Evolutionary conservation across 2,797 vertebrate genomes (phyloP), one percentile per base, ranked within the genome.

Genomic region (Pipistrellus pipistrellus): DNA sequence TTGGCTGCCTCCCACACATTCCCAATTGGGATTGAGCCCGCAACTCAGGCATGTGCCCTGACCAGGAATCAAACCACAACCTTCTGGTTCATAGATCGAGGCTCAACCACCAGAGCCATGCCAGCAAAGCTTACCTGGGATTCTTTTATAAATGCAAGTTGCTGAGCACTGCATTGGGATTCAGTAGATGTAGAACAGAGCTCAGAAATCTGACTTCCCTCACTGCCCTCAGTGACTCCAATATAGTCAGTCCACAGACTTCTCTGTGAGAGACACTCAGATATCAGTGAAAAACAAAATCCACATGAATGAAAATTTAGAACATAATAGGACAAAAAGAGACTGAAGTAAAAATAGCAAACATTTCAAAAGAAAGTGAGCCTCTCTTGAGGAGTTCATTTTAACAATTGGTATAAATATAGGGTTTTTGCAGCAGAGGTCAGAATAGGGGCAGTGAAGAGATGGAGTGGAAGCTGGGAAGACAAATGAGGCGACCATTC

Each of bases 361-460:
- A 69, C 6, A 86, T 80, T 91, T 68, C 35, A 13, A 80, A 80
- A 77, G 55, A 78, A 76, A 92, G 32, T n/a, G 38, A 90, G 32
- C 8, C 46, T 62, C 18, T 44, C 11, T 44, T 38, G 20, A 76
- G 44, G 41, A 44, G 44, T 53, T 71, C 21, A 18, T 27, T 14
- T 17, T 84, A 80, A 69, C 6, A 18, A 1, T 8, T 25, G 71
- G 32, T 25, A 2, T 51, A 27, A 68, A 73, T 4, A 1, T 7
- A 38, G 25, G 8, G 25, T 20, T 82, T 82, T 84, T 76, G 68
- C 6, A 32, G 57, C 20, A 41, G 25, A 5, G 3, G 75, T 78
- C 44, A 35, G n/a, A 93, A 48, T 12, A 44, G 32, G 17, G 17
- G 17, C 27, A 68, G 10, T 51, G n/a, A 87, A 46, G 8, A 13